A percentile compares a stretch with the other conserved stretches of the same genome.
These are phyloP conservation scores for Vulpes ferrilata DNA, from an alignment of 2,113 vertebrate genomes.

Conservation along the genomic window DNA sequence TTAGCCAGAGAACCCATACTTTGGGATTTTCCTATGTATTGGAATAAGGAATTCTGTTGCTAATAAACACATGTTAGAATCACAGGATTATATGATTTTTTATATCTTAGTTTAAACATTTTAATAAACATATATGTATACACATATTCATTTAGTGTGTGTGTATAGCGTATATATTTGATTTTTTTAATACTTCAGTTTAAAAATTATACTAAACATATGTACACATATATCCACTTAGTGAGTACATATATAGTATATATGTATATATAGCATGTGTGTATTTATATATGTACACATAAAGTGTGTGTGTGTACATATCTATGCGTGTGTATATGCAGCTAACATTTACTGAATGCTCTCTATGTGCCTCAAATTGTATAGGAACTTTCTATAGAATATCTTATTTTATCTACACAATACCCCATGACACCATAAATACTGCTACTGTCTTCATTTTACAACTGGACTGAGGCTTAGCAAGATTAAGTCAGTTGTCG, in stretches of 20 bases:
- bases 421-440: background rate
- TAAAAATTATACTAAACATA: background rate
- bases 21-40: background rate
- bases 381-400: background rate
- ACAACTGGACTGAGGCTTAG: background rate
- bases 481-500: background rate
- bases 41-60: background rate
- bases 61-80: slow-evolving; percentile 25
- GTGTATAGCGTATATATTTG: background rate
- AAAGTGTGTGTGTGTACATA: background rate
- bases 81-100: background rate
- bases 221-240: background rate
- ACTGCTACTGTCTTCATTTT: background rate
- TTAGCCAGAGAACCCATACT: background rate
- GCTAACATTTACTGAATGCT: background rate
- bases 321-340: background rate
- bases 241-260: background rate
- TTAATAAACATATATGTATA: background rate
- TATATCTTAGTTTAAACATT: slow-evolving; percentile 2
- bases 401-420: slow-evolving; percentile 1
- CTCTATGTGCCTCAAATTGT: background rate
- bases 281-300: background rate
- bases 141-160: background rate
- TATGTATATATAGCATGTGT: background rate
- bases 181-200: background rate